Conservation (phyloP, 1,140 invertebrate genomes). For the Polypedilum pembai region DNA sequence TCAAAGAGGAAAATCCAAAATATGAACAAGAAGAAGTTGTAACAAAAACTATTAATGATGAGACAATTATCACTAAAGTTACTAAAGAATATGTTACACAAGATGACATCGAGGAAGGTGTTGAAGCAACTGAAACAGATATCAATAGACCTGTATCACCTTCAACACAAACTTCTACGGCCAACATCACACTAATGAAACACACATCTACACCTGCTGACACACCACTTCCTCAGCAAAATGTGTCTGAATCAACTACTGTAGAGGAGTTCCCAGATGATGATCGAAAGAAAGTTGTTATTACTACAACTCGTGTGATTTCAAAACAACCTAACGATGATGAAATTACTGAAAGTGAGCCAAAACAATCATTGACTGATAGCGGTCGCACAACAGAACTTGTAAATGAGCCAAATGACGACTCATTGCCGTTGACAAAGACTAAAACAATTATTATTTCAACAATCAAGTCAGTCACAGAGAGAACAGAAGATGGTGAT, state of each 20-base stretch:
- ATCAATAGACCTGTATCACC: not conserved
- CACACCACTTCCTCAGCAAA: not conserved
- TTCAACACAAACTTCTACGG: not conserved
- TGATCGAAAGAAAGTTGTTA: not conserved
- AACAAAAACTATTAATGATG: not conserved
- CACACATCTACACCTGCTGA: not conserved
- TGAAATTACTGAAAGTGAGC: not conserved
- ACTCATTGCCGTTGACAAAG: not conserved
- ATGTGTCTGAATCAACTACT: not conserved
- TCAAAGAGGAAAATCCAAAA: not conserved
- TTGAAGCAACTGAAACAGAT: not conserved
- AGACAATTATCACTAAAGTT: not conserved
- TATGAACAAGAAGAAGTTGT: conserved; percentile 16
- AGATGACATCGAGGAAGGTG: not conserved
- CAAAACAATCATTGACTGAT: not conserved
- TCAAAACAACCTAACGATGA: not conserved
- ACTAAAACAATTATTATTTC: conserved; percentile 21
- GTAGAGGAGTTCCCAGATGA: not conserved
- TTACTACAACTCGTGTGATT: conserved; percentile 1
- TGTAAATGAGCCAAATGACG: conserved; percentile 5
- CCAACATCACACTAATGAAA: not conserved
- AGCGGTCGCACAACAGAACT: not conserved
- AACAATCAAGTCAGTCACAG: not conserved
- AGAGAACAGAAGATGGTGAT: not conserved
- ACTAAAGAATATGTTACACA: not conserved